Conservation (phyloP, 2,888 invertebrate genomes). For the Tenthredo notha region DNA sequence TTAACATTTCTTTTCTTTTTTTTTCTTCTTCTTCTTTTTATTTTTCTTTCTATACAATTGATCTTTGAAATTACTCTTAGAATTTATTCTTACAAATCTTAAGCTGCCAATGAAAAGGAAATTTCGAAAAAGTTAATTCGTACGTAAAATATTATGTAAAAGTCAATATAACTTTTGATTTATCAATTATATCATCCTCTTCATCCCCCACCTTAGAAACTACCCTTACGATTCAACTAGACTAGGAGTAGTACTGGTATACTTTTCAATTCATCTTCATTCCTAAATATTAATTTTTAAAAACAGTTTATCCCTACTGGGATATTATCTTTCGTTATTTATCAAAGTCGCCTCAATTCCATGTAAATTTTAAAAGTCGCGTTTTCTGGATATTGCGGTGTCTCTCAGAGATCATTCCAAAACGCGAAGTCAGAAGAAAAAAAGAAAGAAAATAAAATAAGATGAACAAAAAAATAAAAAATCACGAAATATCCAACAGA, state of each 20-base stretch:
- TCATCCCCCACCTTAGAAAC: conserved; percentile 23
- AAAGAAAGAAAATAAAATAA: neutral
- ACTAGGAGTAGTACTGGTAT: conserved; percentile 58
- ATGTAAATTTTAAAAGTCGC: conserved; percentile 58
- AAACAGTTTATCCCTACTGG: neutral
- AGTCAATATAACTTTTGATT: neutral
- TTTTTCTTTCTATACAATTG: neutral
- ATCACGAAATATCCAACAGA: neutral
- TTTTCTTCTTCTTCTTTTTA: neutral
- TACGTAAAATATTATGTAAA: neutral
- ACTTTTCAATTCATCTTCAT: conserved; percentile 40
- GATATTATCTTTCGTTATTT: neutral
- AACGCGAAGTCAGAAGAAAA: neutral
- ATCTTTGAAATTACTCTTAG: neutral
- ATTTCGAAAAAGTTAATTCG: neutral
- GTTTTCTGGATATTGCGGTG: neutral
- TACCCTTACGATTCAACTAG: conserved; percentile 57
- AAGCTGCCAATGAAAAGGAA: neutral
- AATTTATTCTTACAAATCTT: neutral
- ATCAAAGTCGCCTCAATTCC: conserved; percentile 58
- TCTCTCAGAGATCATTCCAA: conserved; percentile 8
- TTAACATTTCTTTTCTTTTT: too few relatives aligned
- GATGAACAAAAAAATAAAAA: neutral
- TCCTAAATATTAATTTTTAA: neutral
- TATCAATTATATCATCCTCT: neutral